Percentiles rank a stretch among this genome's conserved stretches.
Evolutionary conservation across 2,113 vertebrate species (phyloP).

Genomic region (Desmodus rotundus): DNA sequence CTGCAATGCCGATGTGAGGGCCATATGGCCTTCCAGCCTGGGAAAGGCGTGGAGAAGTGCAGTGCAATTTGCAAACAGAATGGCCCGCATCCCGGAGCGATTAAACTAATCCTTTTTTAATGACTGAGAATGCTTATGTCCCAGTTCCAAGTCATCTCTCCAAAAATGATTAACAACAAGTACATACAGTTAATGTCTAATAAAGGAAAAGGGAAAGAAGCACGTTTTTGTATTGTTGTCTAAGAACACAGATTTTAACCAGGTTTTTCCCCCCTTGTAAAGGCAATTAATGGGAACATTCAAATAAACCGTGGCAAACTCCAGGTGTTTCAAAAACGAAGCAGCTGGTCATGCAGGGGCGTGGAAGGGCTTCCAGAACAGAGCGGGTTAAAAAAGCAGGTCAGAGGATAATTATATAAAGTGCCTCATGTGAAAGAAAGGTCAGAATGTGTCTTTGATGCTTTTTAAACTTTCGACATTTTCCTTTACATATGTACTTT

Average conservation of each 20-base stretch:
- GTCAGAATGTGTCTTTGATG: neutral
- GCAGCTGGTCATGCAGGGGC: neutral
- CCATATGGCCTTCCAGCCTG: constrained; percentile 19
- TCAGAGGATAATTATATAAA: neutral
- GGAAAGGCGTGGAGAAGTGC: constrained; percentile 32
- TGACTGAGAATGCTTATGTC: neutral
- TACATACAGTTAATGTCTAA: neutral
- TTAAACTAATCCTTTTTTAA: constrained; percentile 49
- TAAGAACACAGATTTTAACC: neutral
- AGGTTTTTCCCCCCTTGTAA: neutral
- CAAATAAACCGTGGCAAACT: neutral
- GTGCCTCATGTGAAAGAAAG: neutral
- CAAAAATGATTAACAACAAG: constrained; percentile 11
- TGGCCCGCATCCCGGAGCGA: constrained; percentile 3
- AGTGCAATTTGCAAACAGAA: constrained; percentile 27
- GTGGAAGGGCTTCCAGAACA: neutral
- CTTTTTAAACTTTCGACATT: neutral
- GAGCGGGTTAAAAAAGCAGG: neutral
- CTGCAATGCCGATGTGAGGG: neutral
- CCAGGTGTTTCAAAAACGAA: neutral
- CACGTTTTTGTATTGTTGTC: neutral
- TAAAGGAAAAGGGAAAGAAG: neutral
- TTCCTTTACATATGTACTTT: neutral
- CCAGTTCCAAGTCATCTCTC: neutral
- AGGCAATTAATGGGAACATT: neutral